Evolutionary conservation across 2,888 invertebrate species (phyloP).

Genomic region (Lasiommata megera): DNA sequence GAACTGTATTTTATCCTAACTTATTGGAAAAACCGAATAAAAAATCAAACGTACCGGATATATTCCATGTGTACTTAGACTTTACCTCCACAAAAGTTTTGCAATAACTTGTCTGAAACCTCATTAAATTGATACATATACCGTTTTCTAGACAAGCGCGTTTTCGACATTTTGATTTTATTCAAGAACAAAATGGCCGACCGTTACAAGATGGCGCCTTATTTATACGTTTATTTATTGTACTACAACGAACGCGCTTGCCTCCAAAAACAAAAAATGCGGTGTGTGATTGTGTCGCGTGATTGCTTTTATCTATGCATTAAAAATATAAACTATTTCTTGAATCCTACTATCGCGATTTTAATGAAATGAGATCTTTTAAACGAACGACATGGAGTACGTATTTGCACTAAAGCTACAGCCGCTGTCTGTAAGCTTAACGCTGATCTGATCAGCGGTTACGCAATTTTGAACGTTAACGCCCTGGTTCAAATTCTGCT

Average conservation of each 20-base stretch:
- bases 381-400: background rate
- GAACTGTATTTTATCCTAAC: no score
- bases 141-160: background rate
- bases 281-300: constrained; percentile 33
- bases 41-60: no score
- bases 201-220: constrained; percentile 23
- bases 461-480: background rate
- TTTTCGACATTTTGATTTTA: background rate
- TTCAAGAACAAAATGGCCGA: constrained; percentile 17
- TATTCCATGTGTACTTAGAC: no score
- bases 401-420: background rate
- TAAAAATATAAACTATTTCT: background rate
- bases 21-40: no score
- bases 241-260: constrained; percentile 13
- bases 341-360: constrained; percentile 1
- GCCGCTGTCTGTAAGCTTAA: background rate
- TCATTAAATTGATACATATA: constrained; percentile 19
- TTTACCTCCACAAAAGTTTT: no score
- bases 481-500: constrained; percentile 1
- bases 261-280: constrained; percentile 13
- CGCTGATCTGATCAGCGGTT: constrained; percentile 2
- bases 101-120: background rate
- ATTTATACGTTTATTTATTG: constrained; percentile 15
- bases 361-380: constrained; percentile 2
- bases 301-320: constrained; percentile 34